Conservation (phyloP, 37 sponge, comb jelly and placozoan species). For the Diacarnus erythraeanus region DNA sequence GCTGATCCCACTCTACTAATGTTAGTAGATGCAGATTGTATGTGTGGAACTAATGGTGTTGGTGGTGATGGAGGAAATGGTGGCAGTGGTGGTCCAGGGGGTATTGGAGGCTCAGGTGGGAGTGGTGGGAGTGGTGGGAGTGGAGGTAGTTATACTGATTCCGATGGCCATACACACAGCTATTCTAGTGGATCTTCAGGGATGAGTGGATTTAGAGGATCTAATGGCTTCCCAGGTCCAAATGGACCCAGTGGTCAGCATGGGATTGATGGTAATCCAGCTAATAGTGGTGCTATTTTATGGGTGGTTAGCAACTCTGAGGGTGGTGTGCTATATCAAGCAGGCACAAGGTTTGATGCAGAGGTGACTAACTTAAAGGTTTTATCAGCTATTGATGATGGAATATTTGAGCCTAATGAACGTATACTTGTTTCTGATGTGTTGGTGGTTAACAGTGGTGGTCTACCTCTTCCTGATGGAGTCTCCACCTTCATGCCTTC, state of each 20-base stretch:
- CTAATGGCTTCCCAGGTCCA: constrained; percentile 24
- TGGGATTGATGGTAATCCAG: too few relatives aligned
- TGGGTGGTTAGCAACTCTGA: too few relatives aligned
- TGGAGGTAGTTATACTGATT: constrained; percentile 26
- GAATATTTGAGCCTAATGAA: too few relatives aligned
- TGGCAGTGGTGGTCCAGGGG: constrained; percentile 61
- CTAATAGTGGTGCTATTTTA: too few relatives aligned
- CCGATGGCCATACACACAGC: constrained; percentile 27
- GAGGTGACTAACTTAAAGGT: too few relatives aligned
- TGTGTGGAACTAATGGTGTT: constrained; percentile 33
- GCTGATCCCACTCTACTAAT: constrained; percentile 50
- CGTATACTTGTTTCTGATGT: too few relatives aligned
- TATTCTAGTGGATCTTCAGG: constrained; percentile 38
- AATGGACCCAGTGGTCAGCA: too few relatives aligned
- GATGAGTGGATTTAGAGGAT: constrained; percentile 24
- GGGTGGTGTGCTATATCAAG: background rate
- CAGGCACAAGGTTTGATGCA: too few relatives aligned
- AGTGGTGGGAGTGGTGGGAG: constrained; percentile 46
- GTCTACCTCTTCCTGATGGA: too few relatives aligned
- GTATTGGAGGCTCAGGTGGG: constrained; percentile 59
- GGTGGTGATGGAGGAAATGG: constrained; percentile 58
- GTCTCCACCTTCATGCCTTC: too few relatives aligned
- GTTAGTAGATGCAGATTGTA: constrained; percentile 72
- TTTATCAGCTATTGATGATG: too few relatives aligned
- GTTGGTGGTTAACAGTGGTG: too few relatives aligned